Percentiles rank a stretch among this genome's conserved stretches.
Conservation (phyloP, 2,888 invertebrate species). For the Pimpla rufipes region DNA sequence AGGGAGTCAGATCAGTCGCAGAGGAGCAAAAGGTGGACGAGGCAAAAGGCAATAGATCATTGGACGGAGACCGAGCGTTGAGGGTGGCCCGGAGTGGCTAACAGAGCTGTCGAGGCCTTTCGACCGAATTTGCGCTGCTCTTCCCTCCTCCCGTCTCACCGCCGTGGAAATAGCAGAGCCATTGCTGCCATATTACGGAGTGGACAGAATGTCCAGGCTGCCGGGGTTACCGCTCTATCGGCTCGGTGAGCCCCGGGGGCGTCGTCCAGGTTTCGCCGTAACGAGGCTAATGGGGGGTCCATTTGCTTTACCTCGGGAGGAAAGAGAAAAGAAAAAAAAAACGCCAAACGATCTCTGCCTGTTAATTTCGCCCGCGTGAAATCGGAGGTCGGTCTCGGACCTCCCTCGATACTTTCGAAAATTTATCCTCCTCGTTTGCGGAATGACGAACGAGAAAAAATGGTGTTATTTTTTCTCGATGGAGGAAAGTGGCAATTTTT, state of each 20-base stretch:
- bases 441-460: constrained; percentile 36
- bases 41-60: constrained; percentile 61
- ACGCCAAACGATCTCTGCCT: constrained; percentile 7
- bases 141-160: neutral
- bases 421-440: constrained; percentile 27
- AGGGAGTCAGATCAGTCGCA: too few relatives aligned
- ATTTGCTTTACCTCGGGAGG: neutral
- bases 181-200: constrained; percentile 15
- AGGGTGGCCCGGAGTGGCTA: constrained; percentile 45
- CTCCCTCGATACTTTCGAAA: constrained; percentile 14
- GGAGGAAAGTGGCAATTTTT: too few relatives aligned
- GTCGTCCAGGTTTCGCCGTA: constrained; percentile 49
- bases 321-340: constrained; percentile 20
- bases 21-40: neutral
- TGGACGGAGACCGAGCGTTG: constrained; percentile 60
- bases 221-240: constrained; percentile 17
- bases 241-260: constrained; percentile 34
- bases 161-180: neutral
- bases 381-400: constrained; percentile 38
- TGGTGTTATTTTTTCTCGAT: too few relatives aligned
- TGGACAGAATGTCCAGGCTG: constrained; percentile 21
- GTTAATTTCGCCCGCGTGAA: constrained; percentile 50
- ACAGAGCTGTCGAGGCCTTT: constrained; percentile 29
- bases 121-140: constrained; percentile 44
- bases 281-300: constrained; percentile 50